A percentile compares a stretch with the other conserved stretches of the same genome.
phyloP scores from a whole-genome alignment of 2,797 vertebrate genomes.

The Melanotaenia maccullochi region DNA sequence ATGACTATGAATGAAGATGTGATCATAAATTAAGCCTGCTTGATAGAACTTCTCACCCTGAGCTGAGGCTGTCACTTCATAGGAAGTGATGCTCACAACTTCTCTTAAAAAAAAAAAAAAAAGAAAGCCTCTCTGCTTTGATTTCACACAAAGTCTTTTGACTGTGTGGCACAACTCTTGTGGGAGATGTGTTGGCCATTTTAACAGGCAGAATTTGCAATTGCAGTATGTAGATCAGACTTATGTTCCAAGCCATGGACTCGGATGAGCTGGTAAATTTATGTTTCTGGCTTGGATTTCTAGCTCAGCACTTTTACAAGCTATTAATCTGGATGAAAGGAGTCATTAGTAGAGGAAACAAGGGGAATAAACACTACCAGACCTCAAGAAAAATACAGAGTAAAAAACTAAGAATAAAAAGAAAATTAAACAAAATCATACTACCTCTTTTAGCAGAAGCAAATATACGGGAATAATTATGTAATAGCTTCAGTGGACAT shows the following conservation, averaged over 20 bases:
- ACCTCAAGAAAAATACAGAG: background rate
- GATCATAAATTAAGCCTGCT: conserved; percentile 24
- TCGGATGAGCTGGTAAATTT: conserved; percentile 11
- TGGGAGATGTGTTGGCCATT: background rate
- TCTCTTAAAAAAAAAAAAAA: conserved; percentile 26
- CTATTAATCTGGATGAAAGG: conserved; percentile 1
- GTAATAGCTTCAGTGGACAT: background rate
- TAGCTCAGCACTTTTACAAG: conserved; percentile 22
- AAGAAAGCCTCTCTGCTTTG: conserved; percentile 9
- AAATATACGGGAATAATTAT: background rate
- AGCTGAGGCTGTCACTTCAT: background rate
- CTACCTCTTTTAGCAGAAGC: background rate
- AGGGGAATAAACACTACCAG: background rate
- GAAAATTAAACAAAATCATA: background rate
- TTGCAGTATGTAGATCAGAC: conserved; percentile 2
- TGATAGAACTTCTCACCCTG: background rate
- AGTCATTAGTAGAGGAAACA: background rate
- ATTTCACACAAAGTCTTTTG: background rate
- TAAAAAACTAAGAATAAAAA: background rate
- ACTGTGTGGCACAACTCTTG: background rate
- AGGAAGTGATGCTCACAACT: conserved; percentile 56
- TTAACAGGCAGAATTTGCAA: background rate
- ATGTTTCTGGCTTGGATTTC: conserved; percentile 25
- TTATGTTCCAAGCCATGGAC: conserved; percentile 12
- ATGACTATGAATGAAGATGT: background rate